Base-by-base conservation (phyloP, 2,113 vertebrate species). In the Paracanthobrama guichenoti region DNA sequence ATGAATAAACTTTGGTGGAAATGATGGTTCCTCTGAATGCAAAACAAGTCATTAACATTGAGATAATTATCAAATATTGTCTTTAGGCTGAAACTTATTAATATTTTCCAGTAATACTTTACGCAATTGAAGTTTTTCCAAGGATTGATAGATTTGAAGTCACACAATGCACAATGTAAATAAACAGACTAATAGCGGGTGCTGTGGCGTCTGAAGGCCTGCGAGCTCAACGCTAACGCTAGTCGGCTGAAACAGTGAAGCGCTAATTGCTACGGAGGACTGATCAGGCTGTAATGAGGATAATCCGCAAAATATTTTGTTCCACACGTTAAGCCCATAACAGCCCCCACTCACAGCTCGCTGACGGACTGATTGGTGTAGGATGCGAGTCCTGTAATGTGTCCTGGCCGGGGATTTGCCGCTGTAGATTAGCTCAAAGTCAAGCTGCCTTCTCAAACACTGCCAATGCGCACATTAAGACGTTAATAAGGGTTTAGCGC, bases 381-480 rank as follows among this genome's bases (percentile, higher is more conserved):
- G 48, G 53, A 69, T 72, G 79, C 84, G 44, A 88, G 89, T 87
- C 31, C 73, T 80, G 59, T 84, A n/a, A 13, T 89, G 59, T 4
- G 46, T 59, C 44, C 44, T 62, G 35, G 81, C 69, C 35, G 7
- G 71, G 55, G 53, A 78, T 80, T 84, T 26, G 71, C 35, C 57
- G 59, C 60, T 28, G 62, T 83, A 77, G 64, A 89, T 89, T 84
- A 85, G 44, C 39, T 62, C 62, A 24, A n/a, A 39, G 80, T 81
- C 79, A 84, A 73, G 18, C 13, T 81, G 79, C 6, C 8, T 86
- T 89, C 86, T 88, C 81, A 71, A 85, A 75, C n/a, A 28, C 72
- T 26, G n/a, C n/a, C 4, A 46, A 55, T 55, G 10, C 1, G 22
- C 71, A 44, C n/a, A 24, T 60, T 60, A 24, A 60, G 12, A 55